These are phyloP conservation scores for Saturnia pavonia DNA, from an alignment of 2,888 invertebrate genomes.

Conservation along the genomic window DNA sequence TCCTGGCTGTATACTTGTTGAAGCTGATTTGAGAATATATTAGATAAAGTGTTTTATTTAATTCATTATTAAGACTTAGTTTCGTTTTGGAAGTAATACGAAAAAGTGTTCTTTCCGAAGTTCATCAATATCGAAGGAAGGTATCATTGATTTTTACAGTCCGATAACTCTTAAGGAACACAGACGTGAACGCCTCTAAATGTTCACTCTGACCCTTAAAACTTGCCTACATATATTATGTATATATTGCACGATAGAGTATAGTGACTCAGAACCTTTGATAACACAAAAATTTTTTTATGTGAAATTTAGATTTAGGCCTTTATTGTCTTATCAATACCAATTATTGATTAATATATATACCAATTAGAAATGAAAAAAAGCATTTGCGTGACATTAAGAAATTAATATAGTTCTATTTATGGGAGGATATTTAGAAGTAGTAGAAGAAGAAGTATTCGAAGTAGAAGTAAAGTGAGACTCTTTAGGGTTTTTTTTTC, in stretches of 20 bases:
- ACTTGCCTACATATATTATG: background rate
- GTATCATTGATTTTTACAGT: slow-evolving; percentile 15
- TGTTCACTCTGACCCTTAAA: slow-evolving; percentile 11
- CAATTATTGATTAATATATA: too few species aligned
- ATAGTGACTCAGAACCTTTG: background rate
- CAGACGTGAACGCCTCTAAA: slow-evolving; percentile 14
- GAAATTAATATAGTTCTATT: too few species aligned
- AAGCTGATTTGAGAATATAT: background rate
- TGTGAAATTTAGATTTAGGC: background rate
- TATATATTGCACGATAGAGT: background rate
- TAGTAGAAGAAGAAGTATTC: too few species aligned
- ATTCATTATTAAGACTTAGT: background rate
- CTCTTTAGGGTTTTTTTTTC: too few species aligned
- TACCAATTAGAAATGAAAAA: too few species aligned
- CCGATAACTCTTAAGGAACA: slow-evolving; percentile 9
- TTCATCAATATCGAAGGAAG: slow-evolving; percentile 11
- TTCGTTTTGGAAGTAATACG: background rate
- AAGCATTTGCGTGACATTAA: too few species aligned
- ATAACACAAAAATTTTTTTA: background rate
- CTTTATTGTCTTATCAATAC: too few species aligned
- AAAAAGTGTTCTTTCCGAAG: background rate
- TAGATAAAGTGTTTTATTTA: background rate
- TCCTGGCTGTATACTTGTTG: too few species aligned
- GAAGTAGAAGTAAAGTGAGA: too few species aligned
- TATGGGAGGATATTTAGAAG: too few species aligned